These are phyloP conservation scores for Dipus sagitta DNA, from an alignment of 2,797 vertebrate species.

Conservation along the genomic window DNA sequence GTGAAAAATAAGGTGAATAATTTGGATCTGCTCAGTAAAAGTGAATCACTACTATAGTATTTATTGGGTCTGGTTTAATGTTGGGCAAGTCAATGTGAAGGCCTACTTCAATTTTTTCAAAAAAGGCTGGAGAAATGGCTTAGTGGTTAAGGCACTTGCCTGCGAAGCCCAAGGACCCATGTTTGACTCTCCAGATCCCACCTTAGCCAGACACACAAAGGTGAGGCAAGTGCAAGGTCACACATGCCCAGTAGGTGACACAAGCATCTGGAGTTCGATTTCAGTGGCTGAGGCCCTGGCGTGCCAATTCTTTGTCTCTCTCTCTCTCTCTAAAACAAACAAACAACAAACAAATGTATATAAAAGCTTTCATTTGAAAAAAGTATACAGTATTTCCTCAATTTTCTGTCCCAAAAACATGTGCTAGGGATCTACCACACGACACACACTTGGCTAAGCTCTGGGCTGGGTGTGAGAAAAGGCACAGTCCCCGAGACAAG, in stretches of 20 bases:
- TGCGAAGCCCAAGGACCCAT: too few species aligned
- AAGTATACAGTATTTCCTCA: background rate
- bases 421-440: background rate
- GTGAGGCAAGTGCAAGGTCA: too few species aligned
- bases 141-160: too few species aligned
- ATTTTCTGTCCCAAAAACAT: background rate
- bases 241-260: too few species aligned
- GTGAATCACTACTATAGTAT: background rate
- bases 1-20: slow-evolving; percentile 55
- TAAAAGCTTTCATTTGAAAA: background rate
- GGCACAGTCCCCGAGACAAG: background rate
- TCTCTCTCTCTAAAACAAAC: too few species aligned
- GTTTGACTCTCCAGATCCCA: too few species aligned
- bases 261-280: slow-evolving; percentile 16
- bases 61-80: background rate
- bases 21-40: slow-evolving; percentile 54
- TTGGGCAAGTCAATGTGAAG: slow-evolving; percentile 23
- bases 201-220: too few species aligned
- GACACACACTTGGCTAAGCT: slow-evolving; percentile 5
- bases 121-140: too few species aligned
- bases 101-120: background rate
- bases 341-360: too few species aligned
- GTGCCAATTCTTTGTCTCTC: background rate
- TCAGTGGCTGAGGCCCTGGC: background rate
- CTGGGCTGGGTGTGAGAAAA: background rate